A percentile compares a stretch with the other conserved stretches of the same genome.
phyloP scores from a whole-genome alignment of 2,797 vertebrate species.

The Malurus splendens region DNA sequence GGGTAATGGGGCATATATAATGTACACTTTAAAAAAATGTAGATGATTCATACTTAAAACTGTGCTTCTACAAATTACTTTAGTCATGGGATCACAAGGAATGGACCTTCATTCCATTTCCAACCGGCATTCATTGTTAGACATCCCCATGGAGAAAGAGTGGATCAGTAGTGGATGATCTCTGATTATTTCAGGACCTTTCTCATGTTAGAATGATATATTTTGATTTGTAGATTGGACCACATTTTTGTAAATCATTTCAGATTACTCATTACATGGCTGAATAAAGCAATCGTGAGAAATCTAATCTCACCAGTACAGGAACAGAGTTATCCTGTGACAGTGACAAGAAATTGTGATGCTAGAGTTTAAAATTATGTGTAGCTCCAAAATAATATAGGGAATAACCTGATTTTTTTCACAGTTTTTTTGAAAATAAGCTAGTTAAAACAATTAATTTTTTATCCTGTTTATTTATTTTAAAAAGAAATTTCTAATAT shows the following conservation, averaged over 20 bases:
- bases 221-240: background rate
- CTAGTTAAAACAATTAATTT: background rate
- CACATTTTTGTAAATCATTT: background rate
- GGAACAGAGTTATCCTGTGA: background rate
- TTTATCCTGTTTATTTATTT: background rate
- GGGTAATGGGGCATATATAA: background rate
- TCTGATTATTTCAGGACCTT: background rate
- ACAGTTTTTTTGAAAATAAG: background rate
- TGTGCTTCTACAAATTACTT: background rate
- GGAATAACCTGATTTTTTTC: background rate
- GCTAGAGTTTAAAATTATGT: background rate
- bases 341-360: background rate
- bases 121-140: background rate
- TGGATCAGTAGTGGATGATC: fast-evolving
- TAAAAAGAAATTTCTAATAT: background rate
- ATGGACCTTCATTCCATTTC: background rate
- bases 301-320: background rate
- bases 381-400: background rate
- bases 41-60: background rate
- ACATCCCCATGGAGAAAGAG: background rate
- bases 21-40: background rate
- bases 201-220: background rate
- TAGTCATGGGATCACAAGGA: background rate
- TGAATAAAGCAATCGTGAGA: background rate
- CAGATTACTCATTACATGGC: background rate